Base-by-base conservation (phyloP, 2,888 invertebrate genomes). In the Rugalucina vietnamica region DNA sequence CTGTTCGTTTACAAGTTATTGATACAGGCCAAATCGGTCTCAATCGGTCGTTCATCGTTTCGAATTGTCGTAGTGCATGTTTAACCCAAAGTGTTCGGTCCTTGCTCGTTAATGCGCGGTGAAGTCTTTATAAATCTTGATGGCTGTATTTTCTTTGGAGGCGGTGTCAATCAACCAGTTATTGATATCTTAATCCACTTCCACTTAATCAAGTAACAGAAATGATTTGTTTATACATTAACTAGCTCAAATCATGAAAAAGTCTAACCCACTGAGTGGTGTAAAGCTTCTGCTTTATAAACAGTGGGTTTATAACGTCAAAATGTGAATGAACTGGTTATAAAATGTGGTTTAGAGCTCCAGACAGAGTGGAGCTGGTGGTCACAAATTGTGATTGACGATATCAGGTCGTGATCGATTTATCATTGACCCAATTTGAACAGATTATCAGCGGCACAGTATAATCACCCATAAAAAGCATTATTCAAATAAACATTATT, bases 251-350 rank as follows among this genome's bases (percentile, higher is more conserved):
- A 49, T 29, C 72, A 73, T 27, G 49, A 3, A 73, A 36, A 49
- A 49, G 72, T 29, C 72, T 76, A 79, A 77, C 70, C 65, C 70
- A 69, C 65, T 60, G 60, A 70, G 37, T 70, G 81, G 57, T 34
- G 34, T 72, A 84, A 84, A 86, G 79, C 82, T 79, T 24, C 49
- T 74, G 84, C 84, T 86, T 86, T 86, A 76, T 77, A 86, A 81
- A 86, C 84, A 86, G 18, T 29, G 71, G 77, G 34, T 72, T 77
- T 72, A 77, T 21, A 43, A 8, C 76, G 77, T 76, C 77, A 73
- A 50, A 73, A 34, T 34, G 18, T 65, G 65, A 32, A 49, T 18
- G 43, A n/a, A 49, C 29, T 54, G 27, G 65, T 32, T 54, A 34
- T 65, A 34, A 65, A 65, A 21, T 65, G 32, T 29, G 65, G 65